Percentiles rank a stretch among this genome's conserved stretches.
Conservation (phyloP, 2,797 vertebrate species). For the Threskiornis aethiopicus region DNA sequence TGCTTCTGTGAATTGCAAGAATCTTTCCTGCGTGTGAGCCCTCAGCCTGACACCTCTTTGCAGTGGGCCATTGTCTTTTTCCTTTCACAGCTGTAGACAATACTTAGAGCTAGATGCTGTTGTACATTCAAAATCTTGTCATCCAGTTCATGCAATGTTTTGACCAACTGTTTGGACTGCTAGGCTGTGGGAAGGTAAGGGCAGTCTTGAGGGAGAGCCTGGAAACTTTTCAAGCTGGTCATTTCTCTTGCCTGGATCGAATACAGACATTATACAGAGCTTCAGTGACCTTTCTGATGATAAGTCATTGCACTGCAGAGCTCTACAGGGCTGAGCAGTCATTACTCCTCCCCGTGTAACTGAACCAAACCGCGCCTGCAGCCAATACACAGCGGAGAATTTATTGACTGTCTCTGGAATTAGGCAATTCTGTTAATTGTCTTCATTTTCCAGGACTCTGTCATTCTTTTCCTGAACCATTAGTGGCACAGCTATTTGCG, state of each 20-base stretch:
- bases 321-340: not conserved
- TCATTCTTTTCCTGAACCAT: not conserved
- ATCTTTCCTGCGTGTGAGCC: not conserved
- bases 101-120: not conserved
- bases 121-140: not conserved
- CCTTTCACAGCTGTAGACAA: not conserved
- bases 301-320: not conserved
- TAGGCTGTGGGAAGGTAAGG: not conserved
- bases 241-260: not conserved
- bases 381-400: not conserved
- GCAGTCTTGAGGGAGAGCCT: not conserved
- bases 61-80: not conserved
- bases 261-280: not conserved
- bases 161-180: not conserved
- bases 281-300: not conserved
- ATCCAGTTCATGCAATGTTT: not conserved
- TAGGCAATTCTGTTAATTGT: constrained; percentile 30
- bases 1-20: not conserved
- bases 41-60: not conserved
- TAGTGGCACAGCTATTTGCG: constrained; percentile 1
- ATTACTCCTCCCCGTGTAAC: not conserved
- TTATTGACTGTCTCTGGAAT: not conserved
- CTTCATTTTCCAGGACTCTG: not conserved
- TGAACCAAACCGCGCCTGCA: not conserved
- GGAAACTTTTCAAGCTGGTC: not conserved